Evolutionary conservation across 2,888 invertebrate genomes (phyloP).

Genomic region (Catocala nupta): DNA sequence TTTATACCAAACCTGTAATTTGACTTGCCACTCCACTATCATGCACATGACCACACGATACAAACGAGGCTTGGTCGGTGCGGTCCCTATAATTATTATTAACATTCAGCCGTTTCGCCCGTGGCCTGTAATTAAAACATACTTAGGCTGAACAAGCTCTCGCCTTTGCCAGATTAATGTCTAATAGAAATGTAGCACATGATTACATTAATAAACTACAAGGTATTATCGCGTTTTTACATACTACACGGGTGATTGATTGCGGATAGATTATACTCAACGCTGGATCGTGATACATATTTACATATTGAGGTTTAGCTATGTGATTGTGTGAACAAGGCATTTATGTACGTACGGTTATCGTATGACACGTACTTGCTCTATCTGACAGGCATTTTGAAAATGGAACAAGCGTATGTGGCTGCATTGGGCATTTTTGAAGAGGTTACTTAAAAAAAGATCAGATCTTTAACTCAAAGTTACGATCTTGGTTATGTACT

Average conservation of each 20-base stretch:
- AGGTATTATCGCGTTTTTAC: constrained; percentile 64
- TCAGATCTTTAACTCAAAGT: too few relatives aligned
- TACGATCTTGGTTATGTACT: too few relatives aligned
- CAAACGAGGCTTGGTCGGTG: constrained; percentile 65
- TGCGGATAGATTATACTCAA: constrained; percentile 51
- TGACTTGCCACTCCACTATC: constrained; percentile 33
- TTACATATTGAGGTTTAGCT: constrained; percentile 28
- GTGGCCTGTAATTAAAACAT: constrained; percentile 83
- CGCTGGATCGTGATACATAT: constrained; percentile 40
- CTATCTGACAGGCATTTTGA: too few relatives aligned
- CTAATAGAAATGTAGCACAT: constrained; percentile 83
- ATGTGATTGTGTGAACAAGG: constrained; percentile 27
- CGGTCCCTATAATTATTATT: constrained; percentile 77
- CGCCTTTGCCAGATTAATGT: constrained; percentile 77
- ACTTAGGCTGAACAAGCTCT: constrained; percentile 73
- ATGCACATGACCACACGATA: constrained; percentile 21
- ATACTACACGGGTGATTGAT: constrained; percentile 66
- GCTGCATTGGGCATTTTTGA: too few relatives aligned
- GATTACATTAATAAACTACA: constrained; percentile 72
- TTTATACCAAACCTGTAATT: background rate
- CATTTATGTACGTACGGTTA: background rate
- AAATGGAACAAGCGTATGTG: too few relatives aligned
- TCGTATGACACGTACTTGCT: too few relatives aligned
- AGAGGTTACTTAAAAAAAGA: too few relatives aligned
- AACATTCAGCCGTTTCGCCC: constrained; percentile 72